These are phyloP conservation scores for Amphibalanus amphitrite DNA, from an alignment of 1,140 invertebrate species.

Conservation along the genomic window DNA sequence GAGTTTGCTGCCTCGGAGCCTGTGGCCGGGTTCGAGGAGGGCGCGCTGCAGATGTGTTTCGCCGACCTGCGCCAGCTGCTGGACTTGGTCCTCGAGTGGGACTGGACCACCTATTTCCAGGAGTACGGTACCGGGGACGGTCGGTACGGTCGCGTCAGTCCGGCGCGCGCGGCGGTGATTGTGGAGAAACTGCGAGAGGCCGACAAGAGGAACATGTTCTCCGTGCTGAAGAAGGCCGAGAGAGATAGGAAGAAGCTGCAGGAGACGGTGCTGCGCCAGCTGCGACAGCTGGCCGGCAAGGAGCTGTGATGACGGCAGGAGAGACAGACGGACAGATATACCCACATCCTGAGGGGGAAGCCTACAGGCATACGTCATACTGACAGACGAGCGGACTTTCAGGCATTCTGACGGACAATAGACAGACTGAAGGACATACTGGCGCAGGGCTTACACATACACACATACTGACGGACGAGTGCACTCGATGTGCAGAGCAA, in stretches of 20 bases:
- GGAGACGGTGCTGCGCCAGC: conserved; percentile 90
- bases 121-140: conserved; percentile 84
- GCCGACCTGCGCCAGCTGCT: conserved; percentile 77
- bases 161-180: conserved; percentile 71
- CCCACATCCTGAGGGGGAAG: no score
- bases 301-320: not conserved
- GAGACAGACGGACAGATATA: no score
- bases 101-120: conserved; percentile 95
- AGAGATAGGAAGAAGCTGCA: conserved; percentile 88
- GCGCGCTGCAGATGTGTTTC: conserved; percentile 72
- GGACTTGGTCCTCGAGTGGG: conserved; percentile 84
- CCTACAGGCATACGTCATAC: no score
- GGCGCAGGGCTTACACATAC: no score
- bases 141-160: conserved; percentile 83
- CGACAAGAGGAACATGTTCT: conserved; percentile 89
- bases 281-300: conserved; percentile 26
- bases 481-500: no score
- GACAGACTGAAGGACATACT: no score
- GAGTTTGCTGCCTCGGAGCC: conserved; percentile 85
- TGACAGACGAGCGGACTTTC: no score
- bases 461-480: no score
- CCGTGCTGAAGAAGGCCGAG: conserved; percentile 83
- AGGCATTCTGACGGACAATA: no score
- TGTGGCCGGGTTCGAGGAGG: conserved; percentile 66
- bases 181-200: conserved; percentile 89